phyloP scores from a whole-genome alignment of 2,113 vertebrate species.

The Hyla sarda region DNA sequence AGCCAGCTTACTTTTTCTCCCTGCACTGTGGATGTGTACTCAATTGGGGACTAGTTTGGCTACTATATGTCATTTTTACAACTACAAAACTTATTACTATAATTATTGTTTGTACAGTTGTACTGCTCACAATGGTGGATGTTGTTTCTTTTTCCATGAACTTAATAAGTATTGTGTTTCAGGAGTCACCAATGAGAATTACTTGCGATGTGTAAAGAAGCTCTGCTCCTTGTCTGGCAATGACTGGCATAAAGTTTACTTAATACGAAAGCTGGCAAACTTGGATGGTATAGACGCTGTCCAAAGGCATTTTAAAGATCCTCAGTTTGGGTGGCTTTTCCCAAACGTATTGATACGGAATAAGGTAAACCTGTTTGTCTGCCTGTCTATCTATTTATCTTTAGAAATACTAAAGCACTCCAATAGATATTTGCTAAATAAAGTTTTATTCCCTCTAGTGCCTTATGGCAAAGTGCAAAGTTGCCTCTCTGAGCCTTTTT shows the following conservation, averaged over 20 bases:
- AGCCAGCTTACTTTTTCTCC: too few relatives aligned
- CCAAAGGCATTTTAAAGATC: conserved; percentile 72
- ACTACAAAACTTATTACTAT: background rate
- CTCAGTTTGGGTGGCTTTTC: conserved; percentile 81
- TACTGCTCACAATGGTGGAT: background rate
- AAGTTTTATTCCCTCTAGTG: too few relatives aligned
- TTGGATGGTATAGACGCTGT: conserved; percentile 81
- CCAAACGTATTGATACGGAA: conserved; percentile 73
- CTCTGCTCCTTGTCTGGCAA: conserved; percentile 74
- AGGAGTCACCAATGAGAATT: conserved; percentile 63
- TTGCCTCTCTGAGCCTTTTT: too few relatives aligned
- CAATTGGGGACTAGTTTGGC: background rate
- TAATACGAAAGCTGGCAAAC: conserved; percentile 81
- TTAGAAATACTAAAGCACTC: too few relatives aligned
- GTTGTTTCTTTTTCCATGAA: background rate
- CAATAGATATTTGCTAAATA: too few relatives aligned
- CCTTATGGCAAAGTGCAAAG: too few relatives aligned
- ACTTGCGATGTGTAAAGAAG: conserved; percentile 67
- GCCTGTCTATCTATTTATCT: background rate
- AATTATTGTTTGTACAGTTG: background rate
- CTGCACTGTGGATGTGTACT: too few relatives aligned
- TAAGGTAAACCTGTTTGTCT: conserved; percentile 72
- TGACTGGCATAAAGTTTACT: conserved; percentile 86
- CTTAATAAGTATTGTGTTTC: background rate
- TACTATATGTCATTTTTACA: background rate